Evolutionary conservation across 2,797 vertebrate genomes (phyloP), one percentile per base, ranked within the genome.

Genomic region (Alcedo quadribrachys): DNA sequence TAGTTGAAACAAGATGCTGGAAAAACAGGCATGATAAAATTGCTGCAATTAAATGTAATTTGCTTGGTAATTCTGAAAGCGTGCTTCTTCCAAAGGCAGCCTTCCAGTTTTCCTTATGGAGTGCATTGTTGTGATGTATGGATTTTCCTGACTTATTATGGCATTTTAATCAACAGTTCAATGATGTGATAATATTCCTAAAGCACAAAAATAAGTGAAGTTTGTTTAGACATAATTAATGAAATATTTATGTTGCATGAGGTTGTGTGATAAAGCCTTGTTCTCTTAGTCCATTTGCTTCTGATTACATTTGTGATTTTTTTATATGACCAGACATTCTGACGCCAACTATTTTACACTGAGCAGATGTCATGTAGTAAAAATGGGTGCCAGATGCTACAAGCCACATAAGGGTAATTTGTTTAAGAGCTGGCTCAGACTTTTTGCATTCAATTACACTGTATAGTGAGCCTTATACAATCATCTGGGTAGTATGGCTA

Each of bases 301-400:
- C 97, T 98, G 97, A 98, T 97, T 98, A 97, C 97, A 97, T 97
- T 98, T 97, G 97, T 97, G 97, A 97, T 97, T 97, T 97, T 97
- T 97, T 96, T 96, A 97, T 97, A 96, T 97, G 96, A 97, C 97
- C 97, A 98, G 98, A 98, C 98, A 97, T 97, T 97, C 97, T 97
- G 98, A 98, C 97, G 98, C 98, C 97, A 97, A 97, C 95, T 97
- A 96, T 97, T 98, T 98, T 98, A 97, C 97, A 98, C 96, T 97
- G 96, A 98, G 97, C 98, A 98, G 97, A 98, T 98, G 98, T 98
- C 97, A 97, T 97, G 97, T 97, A 97, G 97, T 97, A 97, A 97
- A 98, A 97, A 97, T 97, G 97, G 97, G 97, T 97, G 97, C 98
- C 98, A 98, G 98, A 98, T 98, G 97, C 98, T 97, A 95, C 93